These are phyloP conservation scores for Drosophila guanche DNA, from an alignment of 1,140 invertebrate genomes.

Conservation along the genomic window DNA sequence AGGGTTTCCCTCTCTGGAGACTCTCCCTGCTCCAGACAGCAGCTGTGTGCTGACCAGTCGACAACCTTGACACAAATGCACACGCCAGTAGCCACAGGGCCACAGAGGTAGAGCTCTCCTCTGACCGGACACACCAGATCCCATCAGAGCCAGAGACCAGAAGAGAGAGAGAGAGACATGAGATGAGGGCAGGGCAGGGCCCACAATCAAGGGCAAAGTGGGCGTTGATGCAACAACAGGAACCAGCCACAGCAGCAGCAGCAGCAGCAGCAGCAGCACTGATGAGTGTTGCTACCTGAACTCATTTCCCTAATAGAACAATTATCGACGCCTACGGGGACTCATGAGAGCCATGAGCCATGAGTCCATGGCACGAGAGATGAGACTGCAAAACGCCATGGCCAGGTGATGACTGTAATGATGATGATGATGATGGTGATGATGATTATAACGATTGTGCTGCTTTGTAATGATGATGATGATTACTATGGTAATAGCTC, in stretches of 20 bases:
- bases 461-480: constrained; percentile 14
- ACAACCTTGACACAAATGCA: constrained; percentile 59
- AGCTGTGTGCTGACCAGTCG: constrained; percentile 32
- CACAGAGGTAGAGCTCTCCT: neutral
- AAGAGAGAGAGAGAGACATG: neutral
- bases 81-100: constrained; percentile 14
- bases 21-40: constrained; percentile 8
- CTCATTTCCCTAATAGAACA: constrained; percentile 79
- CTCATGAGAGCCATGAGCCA: neutral
- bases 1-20: neutral
- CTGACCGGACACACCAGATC: neutral
- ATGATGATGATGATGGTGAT: constrained; percentile 41
- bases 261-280: constrained; percentile 7
- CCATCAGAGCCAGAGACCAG: neutral
- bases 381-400: neutral
- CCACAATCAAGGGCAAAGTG: constrained; percentile 25
- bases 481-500: constrained; percentile 21
- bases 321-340: constrained; percentile 65
- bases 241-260: constrained; percentile 3
- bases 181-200: neutral
- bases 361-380: constrained; percentile 1
- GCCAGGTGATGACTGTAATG: constrained; percentile 28
- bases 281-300: constrained; percentile 32
- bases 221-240: constrained; percentile 1
- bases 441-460: constrained; percentile 30